Conservation (phyloP, 2,888 invertebrate species). For the Xestia ashworthii region DNA sequence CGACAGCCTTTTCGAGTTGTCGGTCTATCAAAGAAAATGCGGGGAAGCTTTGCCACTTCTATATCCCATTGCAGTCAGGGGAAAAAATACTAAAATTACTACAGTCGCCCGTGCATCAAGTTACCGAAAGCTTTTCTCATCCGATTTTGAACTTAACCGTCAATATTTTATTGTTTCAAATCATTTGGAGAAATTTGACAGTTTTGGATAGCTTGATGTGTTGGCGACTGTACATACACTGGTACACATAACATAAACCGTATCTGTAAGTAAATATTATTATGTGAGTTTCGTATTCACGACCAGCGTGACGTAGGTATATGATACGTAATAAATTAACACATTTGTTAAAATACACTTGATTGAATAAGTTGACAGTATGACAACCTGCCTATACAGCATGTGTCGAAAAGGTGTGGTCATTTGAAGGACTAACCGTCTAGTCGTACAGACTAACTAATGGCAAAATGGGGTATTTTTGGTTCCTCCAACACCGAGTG, state of each 20-base stretch:
- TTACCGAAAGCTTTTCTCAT: too few relatives aligned
- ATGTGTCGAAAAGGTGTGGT: neutral
- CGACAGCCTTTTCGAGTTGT: neutral
- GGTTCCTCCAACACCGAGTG: too few relatives aligned
- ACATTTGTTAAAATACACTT: slow-evolving; percentile 2
- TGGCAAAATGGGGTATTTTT: too few relatives aligned
- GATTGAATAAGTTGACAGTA: neutral
- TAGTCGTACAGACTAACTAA: neutral
- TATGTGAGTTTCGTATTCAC: neutral
- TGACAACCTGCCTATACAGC: neutral
- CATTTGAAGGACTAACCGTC: too few relatives aligned
- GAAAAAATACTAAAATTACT: too few relatives aligned
- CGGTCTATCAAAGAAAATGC: neutral
- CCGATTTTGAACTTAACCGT: too few relatives aligned
- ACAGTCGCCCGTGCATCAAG: too few relatives aligned
- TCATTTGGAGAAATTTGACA: too few relatives aligned
- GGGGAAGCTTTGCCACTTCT: neutral
- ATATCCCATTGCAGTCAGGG: neutral
- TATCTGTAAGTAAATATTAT: slow-evolving; percentile 6
- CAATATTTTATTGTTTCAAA: too few relatives aligned
- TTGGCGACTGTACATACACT: neutral
- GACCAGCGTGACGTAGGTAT: slow-evolving; percentile 2
- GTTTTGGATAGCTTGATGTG: too few relatives aligned
- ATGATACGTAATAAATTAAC: slow-evolving; percentile 14
- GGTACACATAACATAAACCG: neutral